Percentiles rank a stretch among this genome's conserved stretches.
Evolutionary conservation across 2,113 vertebrate species (phyloP).

Genomic region (Mesembrinibis cayennensis): DNA sequence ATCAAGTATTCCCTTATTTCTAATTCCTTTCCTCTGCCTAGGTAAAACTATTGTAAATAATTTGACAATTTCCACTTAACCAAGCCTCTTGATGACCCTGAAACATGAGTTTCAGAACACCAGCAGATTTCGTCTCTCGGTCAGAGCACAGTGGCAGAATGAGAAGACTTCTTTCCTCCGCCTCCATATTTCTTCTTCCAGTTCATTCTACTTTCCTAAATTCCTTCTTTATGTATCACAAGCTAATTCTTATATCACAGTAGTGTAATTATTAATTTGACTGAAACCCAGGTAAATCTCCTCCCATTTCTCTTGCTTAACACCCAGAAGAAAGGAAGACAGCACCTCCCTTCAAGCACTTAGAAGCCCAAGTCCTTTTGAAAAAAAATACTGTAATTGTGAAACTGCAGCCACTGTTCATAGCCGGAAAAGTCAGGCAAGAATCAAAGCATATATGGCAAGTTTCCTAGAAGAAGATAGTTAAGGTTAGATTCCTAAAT

Average conservation of each 20-base stretch:
- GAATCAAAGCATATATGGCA: not conserved
- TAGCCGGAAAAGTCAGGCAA: not conserved
- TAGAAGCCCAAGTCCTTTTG: not conserved
- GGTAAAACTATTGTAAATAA: not conserved
- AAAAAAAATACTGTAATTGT: not conserved
- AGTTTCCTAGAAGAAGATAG: not conserved
- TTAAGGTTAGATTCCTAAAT: not conserved
- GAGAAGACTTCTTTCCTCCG: not conserved
- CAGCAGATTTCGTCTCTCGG: not conserved
- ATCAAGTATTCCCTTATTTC: not conserved
- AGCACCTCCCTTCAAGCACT: not conserved
- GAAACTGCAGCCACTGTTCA: not conserved
- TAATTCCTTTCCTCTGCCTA: not conserved
- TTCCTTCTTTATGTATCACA: not conserved
- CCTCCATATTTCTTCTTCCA: not conserved
- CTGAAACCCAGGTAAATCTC: not conserved
- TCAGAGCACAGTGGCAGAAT: not conserved
- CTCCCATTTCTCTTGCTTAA: not conserved
- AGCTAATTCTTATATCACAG: not conserved
- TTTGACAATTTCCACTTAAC: not conserved
- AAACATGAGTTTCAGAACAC: not conserved
- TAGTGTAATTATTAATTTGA: not conserved
- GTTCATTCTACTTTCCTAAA: not conserved
- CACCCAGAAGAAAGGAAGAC: not conserved
- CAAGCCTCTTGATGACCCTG: not conserved